A percentile compares a stretch with the other conserved stretches of the same genome.
Evolutionary conservation across 35 echinoderm and acorn worm species (phyloP).

Genomic region (Ophiothrix spiculata): DNA sequence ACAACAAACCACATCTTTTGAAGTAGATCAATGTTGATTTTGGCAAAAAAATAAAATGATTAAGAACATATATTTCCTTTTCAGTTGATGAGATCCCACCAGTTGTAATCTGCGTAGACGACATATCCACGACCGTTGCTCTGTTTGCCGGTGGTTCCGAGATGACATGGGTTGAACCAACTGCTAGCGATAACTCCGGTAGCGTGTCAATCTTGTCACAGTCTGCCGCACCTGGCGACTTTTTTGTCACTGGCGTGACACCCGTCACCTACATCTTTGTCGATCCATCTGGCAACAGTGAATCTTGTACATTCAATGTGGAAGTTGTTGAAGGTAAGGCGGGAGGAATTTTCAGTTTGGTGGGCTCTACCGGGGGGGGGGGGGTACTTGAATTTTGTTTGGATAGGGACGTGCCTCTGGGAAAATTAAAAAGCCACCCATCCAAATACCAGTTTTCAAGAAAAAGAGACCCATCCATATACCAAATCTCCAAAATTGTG

Average conservation of each 20-base stretch:
- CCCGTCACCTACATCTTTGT: constrained; percentile 39
- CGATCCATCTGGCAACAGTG: constrained; percentile 28
- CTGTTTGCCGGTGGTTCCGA: neutral
- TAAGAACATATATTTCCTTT: neutral
- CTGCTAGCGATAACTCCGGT: constrained; percentile 70
- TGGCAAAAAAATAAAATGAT: neutral
- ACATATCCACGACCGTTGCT: constrained; percentile 13
- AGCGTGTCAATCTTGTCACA: neutral
- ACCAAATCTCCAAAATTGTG: too few species aligned
- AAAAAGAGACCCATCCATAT: too few species aligned
- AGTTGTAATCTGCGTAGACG: constrained; percentile 48
- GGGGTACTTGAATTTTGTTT: too few species aligned
- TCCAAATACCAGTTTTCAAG: too few species aligned
- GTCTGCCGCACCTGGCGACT: neutral
- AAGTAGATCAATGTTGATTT: neutral
- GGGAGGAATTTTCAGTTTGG: too few species aligned
- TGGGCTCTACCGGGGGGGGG: too few species aligned
- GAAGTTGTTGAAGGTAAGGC: constrained; percentile 17
- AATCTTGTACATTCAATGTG: neutral
- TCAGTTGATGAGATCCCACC: constrained; percentile 35
- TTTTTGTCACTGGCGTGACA: constrained; percentile 17
- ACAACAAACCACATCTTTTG: neutral
- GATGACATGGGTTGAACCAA: constrained; percentile 67
- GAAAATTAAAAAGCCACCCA: too few species aligned
- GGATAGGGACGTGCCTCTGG: too few species aligned